A percentile compares a stretch with the other conserved stretches of the same genome.
Evolutionary conservation across 2,797 vertebrate species (phyloP).

Genomic region (Bothrops alternatus): DNA sequence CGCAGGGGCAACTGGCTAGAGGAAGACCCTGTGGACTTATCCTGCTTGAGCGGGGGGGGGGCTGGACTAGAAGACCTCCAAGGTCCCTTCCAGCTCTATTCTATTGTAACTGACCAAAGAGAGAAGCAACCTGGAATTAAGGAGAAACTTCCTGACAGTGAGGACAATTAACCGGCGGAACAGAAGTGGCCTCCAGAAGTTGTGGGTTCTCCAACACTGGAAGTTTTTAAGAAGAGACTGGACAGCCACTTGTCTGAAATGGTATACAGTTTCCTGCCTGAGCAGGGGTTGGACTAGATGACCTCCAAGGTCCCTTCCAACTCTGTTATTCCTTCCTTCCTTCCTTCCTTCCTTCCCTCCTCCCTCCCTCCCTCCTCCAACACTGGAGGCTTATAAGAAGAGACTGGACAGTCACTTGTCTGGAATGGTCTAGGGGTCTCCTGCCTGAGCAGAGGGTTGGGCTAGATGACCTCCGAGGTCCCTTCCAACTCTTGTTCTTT

Average conservation of each 20-base stretch:
- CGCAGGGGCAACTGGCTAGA: no score
- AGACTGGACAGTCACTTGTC: background rate
- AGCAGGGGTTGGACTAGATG: background rate
- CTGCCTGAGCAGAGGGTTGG: background rate
- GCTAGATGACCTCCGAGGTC: background rate
- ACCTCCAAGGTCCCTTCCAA: background rate
- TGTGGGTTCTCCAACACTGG: fast-evolving
- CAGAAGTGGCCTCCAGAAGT: fast-evolving
- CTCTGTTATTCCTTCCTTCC: background rate
- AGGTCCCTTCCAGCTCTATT: no score
- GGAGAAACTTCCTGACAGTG: background rate
- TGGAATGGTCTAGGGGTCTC: background rate
- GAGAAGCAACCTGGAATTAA: background rate
- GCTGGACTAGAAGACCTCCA: no score
- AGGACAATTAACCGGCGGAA: background rate
- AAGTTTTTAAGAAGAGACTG: background rate
- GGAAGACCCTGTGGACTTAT: background rate
- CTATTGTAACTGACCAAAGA: no score
- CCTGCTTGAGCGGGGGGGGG: no score
- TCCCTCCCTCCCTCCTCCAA: no score
- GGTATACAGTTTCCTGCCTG: background rate
- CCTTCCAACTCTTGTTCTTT: background rate
- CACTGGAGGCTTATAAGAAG: background rate
- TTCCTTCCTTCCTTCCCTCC: no score
- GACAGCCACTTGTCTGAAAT: background rate